phyloP scores from a whole-genome alignment of 2,888 invertebrate species.

The Molorchus minor region DNA sequence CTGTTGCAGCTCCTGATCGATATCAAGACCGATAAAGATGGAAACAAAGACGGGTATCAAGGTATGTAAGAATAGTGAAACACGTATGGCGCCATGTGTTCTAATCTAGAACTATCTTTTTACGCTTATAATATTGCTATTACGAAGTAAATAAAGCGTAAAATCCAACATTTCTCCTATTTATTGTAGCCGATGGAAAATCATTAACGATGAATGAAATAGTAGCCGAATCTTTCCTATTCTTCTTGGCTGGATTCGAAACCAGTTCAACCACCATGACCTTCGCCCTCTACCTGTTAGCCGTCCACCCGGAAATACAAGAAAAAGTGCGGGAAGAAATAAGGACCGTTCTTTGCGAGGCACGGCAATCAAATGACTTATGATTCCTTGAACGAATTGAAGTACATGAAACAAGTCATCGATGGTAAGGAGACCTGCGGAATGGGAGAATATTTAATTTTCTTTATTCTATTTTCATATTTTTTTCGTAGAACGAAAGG shows the following conservation, averaged over 20 bases:
- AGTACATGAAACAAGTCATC: slow-evolving; percentile 43
- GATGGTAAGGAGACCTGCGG: slow-evolving; percentile 40
- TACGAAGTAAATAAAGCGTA: too few species aligned
- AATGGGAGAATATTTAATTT: too few species aligned
- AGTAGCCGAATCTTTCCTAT: slow-evolving; percentile 44
- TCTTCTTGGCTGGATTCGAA: slow-evolving; percentile 47
- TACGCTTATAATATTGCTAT: not conserved
- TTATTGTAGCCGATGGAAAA: too few species aligned
- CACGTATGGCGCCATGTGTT: not conserved
- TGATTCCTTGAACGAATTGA: slow-evolving; percentile 44
- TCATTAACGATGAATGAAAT: slow-evolving; percentile 35
- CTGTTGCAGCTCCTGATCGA: slow-evolving; percentile 65
- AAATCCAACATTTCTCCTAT: not conserved
- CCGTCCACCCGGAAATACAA: slow-evolving; percentile 38
- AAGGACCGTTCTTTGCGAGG: slow-evolving; percentile 32
- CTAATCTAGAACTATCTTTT: not conserved
- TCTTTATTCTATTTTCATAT: too few species aligned
- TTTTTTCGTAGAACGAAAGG: too few species aligned
- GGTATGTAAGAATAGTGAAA: not conserved
- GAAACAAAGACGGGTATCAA: not conserved
- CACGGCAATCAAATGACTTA: slow-evolving; percentile 41
- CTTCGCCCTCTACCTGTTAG: slow-evolving; percentile 41
- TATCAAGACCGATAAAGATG: slow-evolving; percentile 22
- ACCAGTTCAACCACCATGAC: slow-evolving; percentile 47
- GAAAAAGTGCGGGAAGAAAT: slow-evolving; percentile 42